These are phyloP conservation scores for Drosophila rufa DNA, from an alignment of 1,140 invertebrate species.

Conservation along the genomic window DNA sequence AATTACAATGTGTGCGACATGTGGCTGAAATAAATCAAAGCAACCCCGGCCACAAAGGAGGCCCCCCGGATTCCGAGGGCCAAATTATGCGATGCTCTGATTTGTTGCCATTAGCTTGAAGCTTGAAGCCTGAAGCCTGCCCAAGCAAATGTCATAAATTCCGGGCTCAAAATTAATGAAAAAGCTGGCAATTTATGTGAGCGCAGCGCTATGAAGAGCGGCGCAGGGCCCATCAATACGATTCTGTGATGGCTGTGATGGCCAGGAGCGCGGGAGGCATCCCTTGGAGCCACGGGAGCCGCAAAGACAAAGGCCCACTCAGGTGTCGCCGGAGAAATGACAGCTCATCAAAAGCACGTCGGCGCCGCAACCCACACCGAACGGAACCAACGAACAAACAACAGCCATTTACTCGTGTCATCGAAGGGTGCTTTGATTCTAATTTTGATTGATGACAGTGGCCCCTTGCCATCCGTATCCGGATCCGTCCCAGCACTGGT, in stretches of 20 bases:
- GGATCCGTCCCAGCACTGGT: not conserved
- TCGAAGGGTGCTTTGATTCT: constrained; percentile 61
- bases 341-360: constrained; percentile 55
- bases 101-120: constrained; percentile 66
- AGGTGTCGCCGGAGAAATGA: constrained; percentile 58
- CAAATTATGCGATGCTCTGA: constrained; percentile 66
- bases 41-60: not conserved
- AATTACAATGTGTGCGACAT: constrained; percentile 76
- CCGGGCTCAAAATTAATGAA: constrained; percentile 64
- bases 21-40: constrained; percentile 75
- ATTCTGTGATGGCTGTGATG: constrained; percentile 3
- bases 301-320: constrained; percentile 26
- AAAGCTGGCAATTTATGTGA: constrained; percentile 59
- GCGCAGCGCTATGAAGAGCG: constrained; percentile 3
- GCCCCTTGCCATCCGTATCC: not conserved
- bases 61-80: not conserved
- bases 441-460: constrained; percentile 76
- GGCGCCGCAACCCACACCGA: constrained; percentile 8
- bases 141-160: constrained; percentile 55
- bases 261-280: too few species aligned
- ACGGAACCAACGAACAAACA: constrained; percentile 32
- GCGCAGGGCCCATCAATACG: not conserved
- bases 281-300: constrained; percentile 2
- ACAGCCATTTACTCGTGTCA: constrained; percentile 54
- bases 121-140: constrained; percentile 16